Base-by-base conservation (phyloP, 2,888 invertebrate species). In the Pycnomerus fuliginosus region DNA sequence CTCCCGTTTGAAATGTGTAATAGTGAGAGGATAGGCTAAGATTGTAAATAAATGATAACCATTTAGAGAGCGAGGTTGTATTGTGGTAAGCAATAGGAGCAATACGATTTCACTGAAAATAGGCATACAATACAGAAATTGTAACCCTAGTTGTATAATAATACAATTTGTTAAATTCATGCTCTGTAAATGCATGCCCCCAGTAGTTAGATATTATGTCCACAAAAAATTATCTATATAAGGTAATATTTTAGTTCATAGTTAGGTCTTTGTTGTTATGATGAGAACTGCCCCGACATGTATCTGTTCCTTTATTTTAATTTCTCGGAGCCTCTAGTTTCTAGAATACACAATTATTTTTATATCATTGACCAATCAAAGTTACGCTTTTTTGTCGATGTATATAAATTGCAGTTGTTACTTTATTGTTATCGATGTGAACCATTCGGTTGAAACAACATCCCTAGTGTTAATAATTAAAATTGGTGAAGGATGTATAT, bases 281-380 rank as follows among this genome's bases (percentile, higher is more conserved):
- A 53, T 40, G 8, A 23, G 38, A 50, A 53, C 39, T 53, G 45
- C 40, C 48, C 48, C 31, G 28, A 45, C 41, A 40, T 38, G 44
- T 37, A 44, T 36, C 16, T 50, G 52, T 58, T 56, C 44, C 48
- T 48, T 33, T 29, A 8, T 10, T 7, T 25, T 25, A 25, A 25
- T 25, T 25, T 25, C 25, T 25, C 25, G 8, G 3, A 25, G 53
- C 51, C 47, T 37, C 38, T 56, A 53, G 55, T 44, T 40, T 52
- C 53, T 68, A 68, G 67, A n/a, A n/a, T 61, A 60, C 66, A 67
- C 64, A 68, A 65, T 71, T 71, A 71, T 71, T 71, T 72, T 72
- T 72, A 69, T 72, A 72, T 71, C 69, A 71, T 71, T 71, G 72
- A 72, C 71, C 71, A 72, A 72, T 70, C 68, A 70, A 68, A 64